phyloP scores from a whole-genome alignment of 2,113 vertebrate genomes.

The Pedionomus torquatus region DNA sequence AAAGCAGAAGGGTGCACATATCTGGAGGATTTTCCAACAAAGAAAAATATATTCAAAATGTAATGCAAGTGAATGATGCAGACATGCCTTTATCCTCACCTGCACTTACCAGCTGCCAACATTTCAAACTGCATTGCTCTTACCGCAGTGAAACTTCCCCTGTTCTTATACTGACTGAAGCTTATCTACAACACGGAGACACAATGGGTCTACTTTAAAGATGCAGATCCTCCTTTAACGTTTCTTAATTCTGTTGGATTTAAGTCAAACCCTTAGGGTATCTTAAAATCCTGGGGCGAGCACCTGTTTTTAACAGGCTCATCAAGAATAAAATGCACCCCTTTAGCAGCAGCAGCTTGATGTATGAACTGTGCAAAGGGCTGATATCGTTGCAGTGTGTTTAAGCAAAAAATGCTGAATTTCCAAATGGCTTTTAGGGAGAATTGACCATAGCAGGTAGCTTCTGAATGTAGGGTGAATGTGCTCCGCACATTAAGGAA shows the following conservation, averaged over 20 bases:
- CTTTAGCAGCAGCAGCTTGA: neutral
- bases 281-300: neutral
- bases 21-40: slow-evolving; percentile 35
- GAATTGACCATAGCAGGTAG: neutral
- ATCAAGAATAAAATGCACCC: neutral
- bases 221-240: slow-evolving; percentile 18
- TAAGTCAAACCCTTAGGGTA: slow-evolving; percentile 16
- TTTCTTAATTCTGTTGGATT: slow-evolving; percentile 38
- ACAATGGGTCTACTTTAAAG: slow-evolving; percentile 32
- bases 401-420: neutral
- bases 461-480: neutral
- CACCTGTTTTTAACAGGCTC: slow-evolving; percentile 22
- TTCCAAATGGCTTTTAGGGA: neutral
- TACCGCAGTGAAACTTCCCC: neutral
- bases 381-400: neutral
- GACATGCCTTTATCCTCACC: slow-evolving; percentile 59
- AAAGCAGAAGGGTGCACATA: neutral
- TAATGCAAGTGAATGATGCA: slow-evolving; percentile 26
- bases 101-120: slow-evolving; percentile 53
- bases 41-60: neutral
- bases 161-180: neutral
- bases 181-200: slow-evolving; percentile 34
- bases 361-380: neutral
- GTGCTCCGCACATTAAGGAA: neutral
- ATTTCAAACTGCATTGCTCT: slow-evolving; percentile 39